Percentiles rank a stretch among this genome's conserved stretches.
These are phyloP conservation scores for Pemphredon lugubris DNA, from an alignment of 2,888 invertebrate genomes.

Conservation along the genomic window DNA sequence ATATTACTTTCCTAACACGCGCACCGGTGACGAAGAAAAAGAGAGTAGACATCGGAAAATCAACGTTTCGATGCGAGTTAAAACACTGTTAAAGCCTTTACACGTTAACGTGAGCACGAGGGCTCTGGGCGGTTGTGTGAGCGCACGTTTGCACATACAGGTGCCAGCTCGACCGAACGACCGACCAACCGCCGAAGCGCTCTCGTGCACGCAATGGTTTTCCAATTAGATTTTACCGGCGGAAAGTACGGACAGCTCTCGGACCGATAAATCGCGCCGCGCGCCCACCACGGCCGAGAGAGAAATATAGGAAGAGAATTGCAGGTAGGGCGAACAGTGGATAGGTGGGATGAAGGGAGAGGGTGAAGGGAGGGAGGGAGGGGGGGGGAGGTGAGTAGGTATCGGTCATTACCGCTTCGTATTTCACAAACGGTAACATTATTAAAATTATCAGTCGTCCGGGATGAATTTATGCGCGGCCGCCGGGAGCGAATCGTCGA, in stretches of 20 bases:
- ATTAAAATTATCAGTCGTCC: constrained; percentile 66
- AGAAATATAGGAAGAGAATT: constrained; percentile 34
- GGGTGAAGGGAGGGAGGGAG: neutral
- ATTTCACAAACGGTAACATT: constrained; percentile 65
- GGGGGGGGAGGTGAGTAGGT: constrained; percentile 21
- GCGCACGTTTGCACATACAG: constrained; percentile 19
- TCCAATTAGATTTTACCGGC: constrained; percentile 72
- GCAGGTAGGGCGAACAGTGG: constrained; percentile 13
- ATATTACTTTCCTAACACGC: neutral
- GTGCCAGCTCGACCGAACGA: constrained; percentile 12
- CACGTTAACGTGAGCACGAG: constrained; percentile 26
- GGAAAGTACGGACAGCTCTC: constrained; percentile 61
- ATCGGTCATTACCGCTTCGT: constrained; percentile 43
- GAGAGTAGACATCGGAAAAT: constrained; percentile 33
- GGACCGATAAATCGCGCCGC: constrained; percentile 67
- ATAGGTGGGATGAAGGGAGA: neutral
- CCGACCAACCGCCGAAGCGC: constrained; percentile 44
- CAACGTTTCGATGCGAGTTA: constrained; percentile 32
- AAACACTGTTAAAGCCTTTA: constrained; percentile 42
- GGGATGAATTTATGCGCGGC: constrained; percentile 58
- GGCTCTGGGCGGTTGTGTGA: constrained; percentile 28
- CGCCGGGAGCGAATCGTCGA: constrained; percentile 30
- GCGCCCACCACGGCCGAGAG: constrained; percentile 5
- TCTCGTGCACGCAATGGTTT: constrained; percentile 69
- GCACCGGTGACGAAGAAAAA: constrained; percentile 3